Conservation (phyloP, 2,113 vertebrate species). For the Halcyon senegalensis region DNA sequence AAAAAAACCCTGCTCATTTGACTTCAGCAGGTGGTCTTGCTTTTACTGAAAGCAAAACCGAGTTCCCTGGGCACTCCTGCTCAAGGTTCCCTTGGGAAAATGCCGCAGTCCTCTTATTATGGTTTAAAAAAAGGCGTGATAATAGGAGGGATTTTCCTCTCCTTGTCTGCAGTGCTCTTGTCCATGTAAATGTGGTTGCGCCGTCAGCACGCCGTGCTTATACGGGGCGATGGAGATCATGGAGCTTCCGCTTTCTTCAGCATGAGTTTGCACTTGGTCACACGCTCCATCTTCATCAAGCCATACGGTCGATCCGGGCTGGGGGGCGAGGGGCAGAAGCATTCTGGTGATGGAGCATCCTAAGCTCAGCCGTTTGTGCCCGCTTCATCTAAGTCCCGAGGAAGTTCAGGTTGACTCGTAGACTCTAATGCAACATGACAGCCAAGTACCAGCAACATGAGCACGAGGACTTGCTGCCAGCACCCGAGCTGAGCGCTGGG, state of each 20-base stretch:
- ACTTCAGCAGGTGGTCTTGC: background rate
- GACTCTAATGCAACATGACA: background rate
- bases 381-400: background rate
- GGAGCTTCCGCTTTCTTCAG: background rate
- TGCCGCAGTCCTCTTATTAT: background rate
- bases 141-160: background rate
- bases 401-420: background rate
- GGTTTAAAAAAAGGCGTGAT: accelerated
- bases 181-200: accelerated
- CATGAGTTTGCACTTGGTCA: background rate
- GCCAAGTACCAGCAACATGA: background rate
- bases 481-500: background rate
- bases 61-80: background rate
- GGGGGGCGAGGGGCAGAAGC: background rate
- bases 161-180: background rate
- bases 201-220: background rate
- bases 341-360: background rate
- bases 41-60: background rate
- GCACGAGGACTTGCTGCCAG: background rate
- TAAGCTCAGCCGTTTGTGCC: background rate
- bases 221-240: accelerated
- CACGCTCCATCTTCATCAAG: background rate
- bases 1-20: background rate
- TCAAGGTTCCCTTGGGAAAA: background rate
- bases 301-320: accelerated